Evolutionary conservation across 2,113 vertebrate genomes (phyloP).

Genomic region (Theropithecus gelada): DNA sequence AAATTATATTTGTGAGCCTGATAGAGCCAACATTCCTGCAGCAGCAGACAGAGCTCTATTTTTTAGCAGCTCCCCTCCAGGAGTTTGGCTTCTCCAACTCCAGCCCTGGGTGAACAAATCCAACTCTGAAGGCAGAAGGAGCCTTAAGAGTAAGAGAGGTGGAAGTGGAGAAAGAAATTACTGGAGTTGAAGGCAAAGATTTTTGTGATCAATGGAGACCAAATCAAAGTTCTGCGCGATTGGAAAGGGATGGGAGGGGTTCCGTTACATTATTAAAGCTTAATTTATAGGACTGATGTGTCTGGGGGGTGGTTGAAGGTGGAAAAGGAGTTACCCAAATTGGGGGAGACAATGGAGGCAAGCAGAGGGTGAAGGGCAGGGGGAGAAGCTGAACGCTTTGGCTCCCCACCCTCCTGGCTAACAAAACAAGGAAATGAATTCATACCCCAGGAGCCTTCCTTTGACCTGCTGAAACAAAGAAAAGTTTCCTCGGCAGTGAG

Average conservation of each 20-base stretch:
- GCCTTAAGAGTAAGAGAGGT: neutral
- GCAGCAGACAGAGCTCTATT: constrained; percentile 37
- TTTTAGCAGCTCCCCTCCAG: neutral
- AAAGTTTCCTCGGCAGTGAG: constrained; percentile 63
- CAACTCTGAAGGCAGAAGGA: constrained; percentile 23
- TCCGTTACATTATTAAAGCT: neutral
- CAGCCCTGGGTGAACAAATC: neutral
- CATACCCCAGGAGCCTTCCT: constrained; percentile 72
- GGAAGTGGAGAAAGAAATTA: neutral
- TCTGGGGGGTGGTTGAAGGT: neutral
- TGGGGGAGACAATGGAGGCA: constrained; percentile 28
- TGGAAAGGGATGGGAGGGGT: neutral
- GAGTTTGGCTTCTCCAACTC: constrained; percentile 40
- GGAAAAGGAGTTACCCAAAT: neutral
- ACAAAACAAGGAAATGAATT: constrained; percentile 80
- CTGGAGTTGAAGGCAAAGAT: constrained; percentile 36
- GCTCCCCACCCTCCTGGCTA: constrained; percentile 59
- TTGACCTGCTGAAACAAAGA: constrained; percentile 76
- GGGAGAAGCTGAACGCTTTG: constrained; percentile 47
- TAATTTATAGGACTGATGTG: neutral
- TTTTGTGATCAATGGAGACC: constrained; percentile 8
- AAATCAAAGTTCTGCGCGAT: neutral
- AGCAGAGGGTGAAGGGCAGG: constrained; percentile 58
- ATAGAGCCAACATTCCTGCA: constrained; percentile 67
- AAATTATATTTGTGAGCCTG: constrained; percentile 81